A percentile compares a stretch with the other conserved stretches of the same genome.
phyloP scores from a whole-genome alignment of 2,797 vertebrate species.

The Myripristis murdjan region DNA sequence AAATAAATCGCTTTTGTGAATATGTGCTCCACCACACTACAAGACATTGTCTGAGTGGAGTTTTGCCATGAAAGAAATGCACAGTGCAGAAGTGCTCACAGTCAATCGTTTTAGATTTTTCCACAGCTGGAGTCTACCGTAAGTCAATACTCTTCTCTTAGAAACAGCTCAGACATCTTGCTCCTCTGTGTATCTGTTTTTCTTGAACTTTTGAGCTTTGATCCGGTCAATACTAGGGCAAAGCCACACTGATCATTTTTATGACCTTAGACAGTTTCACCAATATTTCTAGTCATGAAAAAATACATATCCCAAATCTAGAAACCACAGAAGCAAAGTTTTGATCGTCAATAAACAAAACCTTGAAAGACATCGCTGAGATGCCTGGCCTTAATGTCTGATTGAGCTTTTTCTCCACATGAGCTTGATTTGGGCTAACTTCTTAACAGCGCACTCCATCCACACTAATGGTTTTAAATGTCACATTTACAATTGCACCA shows the following conservation, averaged over 20 bases:
- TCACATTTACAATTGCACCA: no score
- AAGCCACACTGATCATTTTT: slow-evolving; percentile 23
- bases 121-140: slow-evolving; percentile 42
- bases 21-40: slow-evolving; percentile 18
- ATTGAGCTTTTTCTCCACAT: neutral
- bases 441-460: no score
- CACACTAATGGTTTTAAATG: no score
- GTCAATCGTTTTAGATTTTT: slow-evolving; percentile 60
- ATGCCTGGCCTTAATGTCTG: neutral
- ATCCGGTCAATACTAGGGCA: slow-evolving; percentile 40
- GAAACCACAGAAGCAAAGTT: neutral
- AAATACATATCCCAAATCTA: slow-evolving; percentile 8
- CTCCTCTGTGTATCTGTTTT: slow-evolving; percentile 22
- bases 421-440: neutral
- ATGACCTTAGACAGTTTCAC: slow-evolving; percentile 1
- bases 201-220: slow-evolving; percentile 38
- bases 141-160: slow-evolving; percentile 53
- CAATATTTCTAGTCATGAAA: slow-evolving; percentile 26
- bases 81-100: slow-evolving; percentile 54
- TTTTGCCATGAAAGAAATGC: slow-evolving; percentile 59
- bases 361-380: neutral
- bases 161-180: slow-evolving; percentile 39
- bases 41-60: slow-evolving; percentile 43
- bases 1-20: slow-evolving; percentile 24
- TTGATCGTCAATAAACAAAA: slow-evolving; percentile 7